Evolutionary conservation across 1,140 invertebrate species (phyloP), one percentile per base, ranked within the genome.

Genomic region (Trichoplusia ni): DNA sequence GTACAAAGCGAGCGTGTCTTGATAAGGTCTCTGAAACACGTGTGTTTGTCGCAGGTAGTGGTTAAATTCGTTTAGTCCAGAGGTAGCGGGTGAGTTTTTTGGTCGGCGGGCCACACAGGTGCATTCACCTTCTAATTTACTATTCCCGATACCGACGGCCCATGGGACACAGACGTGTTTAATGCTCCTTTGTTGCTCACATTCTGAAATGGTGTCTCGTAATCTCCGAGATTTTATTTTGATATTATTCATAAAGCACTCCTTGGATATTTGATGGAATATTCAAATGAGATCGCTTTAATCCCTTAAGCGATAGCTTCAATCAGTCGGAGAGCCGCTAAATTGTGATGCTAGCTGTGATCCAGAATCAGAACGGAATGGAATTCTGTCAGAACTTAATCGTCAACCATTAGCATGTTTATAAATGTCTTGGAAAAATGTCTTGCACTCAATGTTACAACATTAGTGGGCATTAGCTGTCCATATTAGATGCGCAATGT

Each of bases 31-130:
- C 37, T 40, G 44, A 63, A 54, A 70, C 59, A 64, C 44, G 74
- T 73, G 60, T 81, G 75, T 16, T 8, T 79, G 77, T 85, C 72
- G 72, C 84, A 89, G 86, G 86, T 86, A 87, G 85, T 83, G 72
- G 78, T 81, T 79, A 85, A 85, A 89, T 90, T 88, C 87, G 87
- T 90, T 90, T 90, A 90, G 87, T 77, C 78, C 77, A 77, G 49
- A 69, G 77, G 83, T 75, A 84, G 85, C 85, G 84, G 81, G 82
- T 79, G 82, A 78, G 75, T 86, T 90, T 90, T 88, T 87, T 86
- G 46, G 64, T 51, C 51, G 62, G 62, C 67, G 79, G 83, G 76
- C 85, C 87, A 90, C 87, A 90, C 85, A 90, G 87, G 87, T 90
- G 87, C 84, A 73, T 70, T 72, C 67, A 66, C 67, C 74, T 78